Evolutionary conservation across 2,113 vertebrate genomes (phyloP).

Genomic region (Propithecus coquereli): DNA sequence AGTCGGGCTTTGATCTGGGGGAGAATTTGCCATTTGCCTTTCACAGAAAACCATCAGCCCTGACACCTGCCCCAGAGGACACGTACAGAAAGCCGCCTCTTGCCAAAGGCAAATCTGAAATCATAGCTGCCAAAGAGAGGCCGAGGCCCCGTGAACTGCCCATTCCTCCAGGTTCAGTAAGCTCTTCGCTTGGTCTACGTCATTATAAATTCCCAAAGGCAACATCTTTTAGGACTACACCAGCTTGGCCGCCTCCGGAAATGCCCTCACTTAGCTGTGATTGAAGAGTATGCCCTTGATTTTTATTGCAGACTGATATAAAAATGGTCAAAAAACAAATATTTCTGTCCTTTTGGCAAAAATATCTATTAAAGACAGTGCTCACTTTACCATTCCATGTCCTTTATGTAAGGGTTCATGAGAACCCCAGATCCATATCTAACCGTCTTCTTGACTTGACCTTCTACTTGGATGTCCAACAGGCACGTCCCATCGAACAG

Average conservation of each 20-base stretch:
- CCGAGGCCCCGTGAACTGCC: background rate
- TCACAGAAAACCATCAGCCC: background rate
- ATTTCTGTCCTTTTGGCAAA: background rate
- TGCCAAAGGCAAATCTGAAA: background rate
- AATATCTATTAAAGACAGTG: background rate
- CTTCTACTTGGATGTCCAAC: background rate
- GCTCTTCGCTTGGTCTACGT: background rate
- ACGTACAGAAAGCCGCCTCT: background rate
- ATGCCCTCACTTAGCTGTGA: background rate
- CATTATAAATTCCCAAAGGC: background rate
- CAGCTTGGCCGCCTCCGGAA: background rate
- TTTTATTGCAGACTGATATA: background rate
- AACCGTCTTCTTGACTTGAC: background rate
- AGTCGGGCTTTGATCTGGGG: background rate
- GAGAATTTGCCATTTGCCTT: background rate
- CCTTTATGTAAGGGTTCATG: background rate
- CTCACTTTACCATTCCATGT: background rate
- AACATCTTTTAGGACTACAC: background rate
- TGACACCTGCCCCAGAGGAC: background rate
- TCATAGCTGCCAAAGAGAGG: background rate
- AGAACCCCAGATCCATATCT: background rate
- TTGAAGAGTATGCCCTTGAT: background rate
- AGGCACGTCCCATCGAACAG: background rate
- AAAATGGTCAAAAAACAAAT: conserved; percentile 5
- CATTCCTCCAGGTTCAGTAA: background rate